phyloP scores from a whole-genome alignment of 2,888 invertebrate genomes.

The Spicauda simplicius region DNA sequence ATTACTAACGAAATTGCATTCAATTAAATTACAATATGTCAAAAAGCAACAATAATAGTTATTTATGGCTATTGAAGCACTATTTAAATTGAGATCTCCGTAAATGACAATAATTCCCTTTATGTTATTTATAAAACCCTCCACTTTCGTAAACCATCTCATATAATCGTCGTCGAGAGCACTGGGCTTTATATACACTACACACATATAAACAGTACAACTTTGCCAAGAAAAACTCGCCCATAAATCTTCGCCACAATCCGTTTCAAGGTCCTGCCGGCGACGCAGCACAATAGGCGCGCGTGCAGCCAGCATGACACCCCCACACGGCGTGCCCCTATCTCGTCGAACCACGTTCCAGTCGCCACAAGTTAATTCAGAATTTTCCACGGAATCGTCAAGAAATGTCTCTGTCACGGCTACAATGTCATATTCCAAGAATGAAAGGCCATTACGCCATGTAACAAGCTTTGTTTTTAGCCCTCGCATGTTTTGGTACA shows the following conservation, averaged over 20 bases:
- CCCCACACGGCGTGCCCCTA: slow-evolving; percentile 33
- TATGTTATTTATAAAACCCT: slow-evolving; percentile 27
- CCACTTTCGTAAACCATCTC: slow-evolving; percentile 34
- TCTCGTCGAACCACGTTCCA: slow-evolving; percentile 40
- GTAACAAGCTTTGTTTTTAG: slow-evolving; percentile 35
- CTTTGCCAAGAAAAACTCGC: slow-evolving; percentile 28
- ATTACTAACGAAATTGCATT: slow-evolving; percentile 32
- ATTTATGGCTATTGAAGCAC: slow-evolving; percentile 26
- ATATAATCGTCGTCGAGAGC: slow-evolving; percentile 35
- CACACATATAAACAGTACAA: slow-evolving; percentile 26
- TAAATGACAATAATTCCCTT: slow-evolving; percentile 31
- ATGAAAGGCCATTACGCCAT: slow-evolving; percentile 28
- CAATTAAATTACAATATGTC: slow-evolving; percentile 27
- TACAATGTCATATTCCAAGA: slow-evolving; percentile 18
- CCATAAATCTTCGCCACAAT: slow-evolving; percentile 40
- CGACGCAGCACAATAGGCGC: slow-evolving; percentile 24
- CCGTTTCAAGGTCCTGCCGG: slow-evolving; percentile 34
- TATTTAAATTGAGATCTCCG: slow-evolving; percentile 35
- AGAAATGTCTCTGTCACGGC: slow-evolving; percentile 37
- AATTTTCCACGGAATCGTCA: slow-evolving; percentile 32
- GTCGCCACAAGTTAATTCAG: slow-evolving; percentile 23
- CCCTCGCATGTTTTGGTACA: slow-evolving; percentile 40
- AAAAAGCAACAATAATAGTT: slow-evolving; percentile 34
- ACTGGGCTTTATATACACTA: slow-evolving; percentile 39
- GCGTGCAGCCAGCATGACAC: slow-evolving; percentile 35